These are phyloP conservation scores for Lucilia cuprina DNA, from an alignment of 1,140 invertebrate genomes.

Conservation along the genomic window DNA sequence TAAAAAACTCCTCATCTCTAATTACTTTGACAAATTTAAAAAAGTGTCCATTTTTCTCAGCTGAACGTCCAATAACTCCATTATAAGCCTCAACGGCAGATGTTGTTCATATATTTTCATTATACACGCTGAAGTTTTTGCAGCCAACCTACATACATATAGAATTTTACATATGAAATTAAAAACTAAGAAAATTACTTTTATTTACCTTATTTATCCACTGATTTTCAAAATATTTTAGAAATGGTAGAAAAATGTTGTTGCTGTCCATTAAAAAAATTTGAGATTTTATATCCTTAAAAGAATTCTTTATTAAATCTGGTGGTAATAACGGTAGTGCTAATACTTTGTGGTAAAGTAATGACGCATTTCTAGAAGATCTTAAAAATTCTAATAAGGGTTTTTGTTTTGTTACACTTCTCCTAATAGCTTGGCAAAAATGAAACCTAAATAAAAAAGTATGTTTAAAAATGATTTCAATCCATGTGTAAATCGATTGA, in stretches of 20 bases:
- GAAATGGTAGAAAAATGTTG: background rate
- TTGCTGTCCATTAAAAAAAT: background rate
- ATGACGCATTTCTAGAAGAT: background rate
- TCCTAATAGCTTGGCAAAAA: background rate
- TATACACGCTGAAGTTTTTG: background rate
- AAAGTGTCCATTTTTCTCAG: background rate
- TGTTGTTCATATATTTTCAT: background rate
- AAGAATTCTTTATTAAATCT: background rate
- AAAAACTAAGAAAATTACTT: background rate
- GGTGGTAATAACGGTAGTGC: background rate
- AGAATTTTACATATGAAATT: background rate
- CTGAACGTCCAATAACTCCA: background rate
- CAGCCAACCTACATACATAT: background rate
- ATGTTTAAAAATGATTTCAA: background rate
- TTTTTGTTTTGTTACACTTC: background rate
- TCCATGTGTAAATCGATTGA: background rate
- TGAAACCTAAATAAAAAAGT: conserved; percentile 12
- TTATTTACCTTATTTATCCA: background rate
- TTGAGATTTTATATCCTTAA: background rate
- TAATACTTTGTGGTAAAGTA: background rate
- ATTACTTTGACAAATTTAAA: background rate
- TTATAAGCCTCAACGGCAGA: background rate
- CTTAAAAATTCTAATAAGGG: background rate
- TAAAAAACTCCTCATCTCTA: background rate
- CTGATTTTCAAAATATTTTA: background rate